Conservation (phyloP, 2,888 invertebrate species). For the Drosophila prostipennis region DNA sequence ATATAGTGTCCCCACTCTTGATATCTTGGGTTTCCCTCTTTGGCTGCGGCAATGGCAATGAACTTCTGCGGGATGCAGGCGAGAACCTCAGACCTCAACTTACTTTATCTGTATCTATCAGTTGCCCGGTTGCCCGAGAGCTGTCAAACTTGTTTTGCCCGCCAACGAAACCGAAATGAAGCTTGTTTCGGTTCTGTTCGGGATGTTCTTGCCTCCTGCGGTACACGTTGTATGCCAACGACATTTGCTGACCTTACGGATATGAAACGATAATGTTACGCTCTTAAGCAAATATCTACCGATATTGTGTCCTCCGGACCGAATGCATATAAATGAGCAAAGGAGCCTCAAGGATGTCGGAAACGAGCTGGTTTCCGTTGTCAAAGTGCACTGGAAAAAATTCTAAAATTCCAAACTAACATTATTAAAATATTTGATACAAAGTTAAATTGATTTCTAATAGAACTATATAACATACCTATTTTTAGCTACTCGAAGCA, state of each 20-base stretch:
- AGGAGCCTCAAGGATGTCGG: constrained; percentile 35
- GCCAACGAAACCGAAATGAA: constrained; percentile 74
- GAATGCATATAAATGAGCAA: constrained; percentile 71
- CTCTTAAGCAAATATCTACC: constrained; percentile 27
- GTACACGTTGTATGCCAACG: constrained; percentile 70
- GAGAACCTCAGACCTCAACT: constrained; percentile 45
- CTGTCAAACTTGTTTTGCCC: constrained; percentile 73
- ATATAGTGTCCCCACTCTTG: neutral
- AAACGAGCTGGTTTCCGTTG: constrained; percentile 16
- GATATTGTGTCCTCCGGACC: constrained; percentile 44
- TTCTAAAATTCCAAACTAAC: too few relatives aligned
- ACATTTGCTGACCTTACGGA: constrained; percentile 58
- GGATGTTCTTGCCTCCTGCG: constrained; percentile 20
- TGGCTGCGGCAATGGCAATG: constrained; percentile 57
- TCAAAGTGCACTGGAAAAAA: constrained; percentile 28
- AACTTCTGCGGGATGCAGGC: constrained; percentile 52
- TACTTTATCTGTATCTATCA: constrained; percentile 49
- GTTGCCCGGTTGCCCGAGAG: constrained; percentile 45
- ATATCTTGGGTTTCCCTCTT: constrained; percentile 14
- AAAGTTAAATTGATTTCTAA: too few relatives aligned
- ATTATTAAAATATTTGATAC: too few relatives aligned
- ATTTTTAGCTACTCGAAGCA: too few relatives aligned
- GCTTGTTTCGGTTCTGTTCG: constrained; percentile 49
- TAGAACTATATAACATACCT: too few relatives aligned
- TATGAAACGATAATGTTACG: constrained; percentile 48